Conservation (phyloP, 2,113 vertebrate species). For the Rhabdornis inornatus region DNA sequence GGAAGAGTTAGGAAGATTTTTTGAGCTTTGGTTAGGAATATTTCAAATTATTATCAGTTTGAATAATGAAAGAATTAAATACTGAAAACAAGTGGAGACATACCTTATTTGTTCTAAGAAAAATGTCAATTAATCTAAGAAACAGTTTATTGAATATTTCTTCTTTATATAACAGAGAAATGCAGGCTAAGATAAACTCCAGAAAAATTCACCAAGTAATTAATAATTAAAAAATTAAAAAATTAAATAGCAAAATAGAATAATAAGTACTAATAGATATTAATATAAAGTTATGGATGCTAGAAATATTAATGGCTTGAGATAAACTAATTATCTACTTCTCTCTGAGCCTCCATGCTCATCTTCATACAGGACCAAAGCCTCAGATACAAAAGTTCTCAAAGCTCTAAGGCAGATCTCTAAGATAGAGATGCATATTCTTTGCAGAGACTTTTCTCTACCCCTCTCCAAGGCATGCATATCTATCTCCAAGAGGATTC, state of each 20-base stretch:
- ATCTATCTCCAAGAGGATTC: background rate
- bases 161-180: background rate
- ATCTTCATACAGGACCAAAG: background rate
- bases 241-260: background rate
- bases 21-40: background rate
- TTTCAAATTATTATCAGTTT: background rate
- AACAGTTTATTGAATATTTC: background rate
- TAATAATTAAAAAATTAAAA: background rate
- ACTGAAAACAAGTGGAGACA: background rate
- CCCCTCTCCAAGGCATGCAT: background rate
- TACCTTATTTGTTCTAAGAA: background rate
- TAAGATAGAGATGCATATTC: background rate
- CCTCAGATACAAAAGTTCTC: background rate
- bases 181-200: background rate
- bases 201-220: background rate
- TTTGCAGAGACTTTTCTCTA: background rate
- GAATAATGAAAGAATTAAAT: background rate
- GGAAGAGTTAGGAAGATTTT: background rate
- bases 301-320: background rate
- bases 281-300: background rate
- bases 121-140: background rate
- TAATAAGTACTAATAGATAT: background rate
- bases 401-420: background rate
- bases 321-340: background rate
- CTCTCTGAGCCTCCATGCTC: background rate